Evolutionary conservation across 2,797 vertebrate genomes (phyloP).

Genomic region (Pithecia hirsuta): DNA sequence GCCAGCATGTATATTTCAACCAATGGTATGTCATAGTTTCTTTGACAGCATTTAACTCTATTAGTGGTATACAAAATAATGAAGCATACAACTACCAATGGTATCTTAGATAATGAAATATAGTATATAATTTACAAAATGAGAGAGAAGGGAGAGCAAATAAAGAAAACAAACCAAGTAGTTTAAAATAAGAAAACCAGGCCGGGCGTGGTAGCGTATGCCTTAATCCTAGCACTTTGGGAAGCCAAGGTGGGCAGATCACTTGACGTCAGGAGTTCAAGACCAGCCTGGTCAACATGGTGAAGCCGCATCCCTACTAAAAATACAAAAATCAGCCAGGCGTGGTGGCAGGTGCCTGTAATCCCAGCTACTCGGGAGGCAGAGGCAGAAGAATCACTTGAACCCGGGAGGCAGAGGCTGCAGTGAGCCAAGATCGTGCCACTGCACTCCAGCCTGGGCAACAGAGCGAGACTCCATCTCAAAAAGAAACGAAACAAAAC

Average conservation of each 20-base stretch:
- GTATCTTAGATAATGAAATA: constrained; percentile 5
- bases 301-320: too few relatives aligned
- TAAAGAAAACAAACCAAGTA: neutral
- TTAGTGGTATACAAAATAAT: neutral
- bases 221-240: too few relatives aligned
- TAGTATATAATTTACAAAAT: neutral
- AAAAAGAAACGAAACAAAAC: neutral
- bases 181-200: neutral
- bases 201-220: accelerated
- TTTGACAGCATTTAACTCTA: neutral
- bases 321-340: too few relatives aligned
- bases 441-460: neutral
- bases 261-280: too few relatives aligned
- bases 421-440: neutral
- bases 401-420: neutral
- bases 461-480: neutral
- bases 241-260: too few relatives aligned
- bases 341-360: too few relatives aligned
- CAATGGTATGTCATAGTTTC: neutral
- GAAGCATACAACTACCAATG: neutral
- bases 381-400: too few relatives aligned
- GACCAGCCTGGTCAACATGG: too few relatives aligned
- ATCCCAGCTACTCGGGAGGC: too few relatives aligned
- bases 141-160: neutral
- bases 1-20: neutral